These are phyloP conservation scores for Betta splendens DNA, from an alignment of 2,797 vertebrate genomes.

Conservation along the genomic window DNA sequence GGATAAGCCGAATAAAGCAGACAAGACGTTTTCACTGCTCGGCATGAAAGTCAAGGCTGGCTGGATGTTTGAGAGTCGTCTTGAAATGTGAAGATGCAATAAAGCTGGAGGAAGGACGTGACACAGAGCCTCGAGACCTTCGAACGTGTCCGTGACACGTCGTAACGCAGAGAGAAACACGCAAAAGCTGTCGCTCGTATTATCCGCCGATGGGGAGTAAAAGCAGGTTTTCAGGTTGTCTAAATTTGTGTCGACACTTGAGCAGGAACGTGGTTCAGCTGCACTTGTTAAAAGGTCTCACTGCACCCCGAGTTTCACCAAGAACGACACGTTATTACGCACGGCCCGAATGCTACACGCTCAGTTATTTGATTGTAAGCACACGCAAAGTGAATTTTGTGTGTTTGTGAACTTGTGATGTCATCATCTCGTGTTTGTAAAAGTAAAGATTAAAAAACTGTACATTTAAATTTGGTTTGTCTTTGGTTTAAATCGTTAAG, in stretches of 20 bases:
- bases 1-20: too few relatives aligned
- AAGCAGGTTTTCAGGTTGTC: constrained; percentile 11
- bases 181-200: background rate
- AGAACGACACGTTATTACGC: too few relatives aligned
- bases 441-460: too few relatives aligned
- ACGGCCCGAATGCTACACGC: too few relatives aligned
- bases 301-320: constrained; percentile 16
- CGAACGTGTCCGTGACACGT: background rate
- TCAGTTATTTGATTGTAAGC: too few relatives aligned
- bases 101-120: background rate
- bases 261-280: constrained; percentile 18
- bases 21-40: background rate
- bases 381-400: too few relatives aligned
- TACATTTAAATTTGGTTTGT: too few relatives aligned
- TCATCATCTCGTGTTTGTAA: too few relatives aligned
- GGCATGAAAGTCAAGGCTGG: constrained; percentile 15
- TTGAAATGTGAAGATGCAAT: constrained; percentile 2
- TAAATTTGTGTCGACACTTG: constrained; percentile 12
- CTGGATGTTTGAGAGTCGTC: background rate
- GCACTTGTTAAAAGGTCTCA: constrained; percentile 17
- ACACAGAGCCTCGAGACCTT: background rate
- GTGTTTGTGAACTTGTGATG: too few relatives aligned
- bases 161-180: constrained; percentile 1
- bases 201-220: constrained; percentile 6
- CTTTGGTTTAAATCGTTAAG: too few relatives aligned